These are phyloP conservation scores for Phytoseiulus persimilis DNA, from an alignment of 2,888 invertebrate species.

Conservation along the genomic window DNA sequence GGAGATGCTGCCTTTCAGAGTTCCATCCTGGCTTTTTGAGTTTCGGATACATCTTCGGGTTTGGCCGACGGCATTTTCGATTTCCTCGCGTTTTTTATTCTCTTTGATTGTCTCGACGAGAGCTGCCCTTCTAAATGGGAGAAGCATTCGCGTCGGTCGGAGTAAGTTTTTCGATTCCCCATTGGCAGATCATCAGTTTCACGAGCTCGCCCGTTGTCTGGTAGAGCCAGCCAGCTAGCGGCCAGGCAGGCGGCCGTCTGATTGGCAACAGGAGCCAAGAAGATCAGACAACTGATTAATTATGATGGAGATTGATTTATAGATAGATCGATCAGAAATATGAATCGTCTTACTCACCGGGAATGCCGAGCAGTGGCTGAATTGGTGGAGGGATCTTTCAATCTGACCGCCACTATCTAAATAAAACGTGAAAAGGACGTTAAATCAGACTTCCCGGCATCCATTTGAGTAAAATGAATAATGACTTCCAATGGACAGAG, in stretches of 20 bases:
- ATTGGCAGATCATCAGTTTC: background rate
- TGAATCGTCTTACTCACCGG: background rate
- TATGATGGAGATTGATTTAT: background rate
- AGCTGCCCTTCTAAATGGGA: background rate
- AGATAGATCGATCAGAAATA: background rate
- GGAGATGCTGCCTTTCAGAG: too few relatives aligned
- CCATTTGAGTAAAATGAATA: background rate
- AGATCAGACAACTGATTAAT: background rate
- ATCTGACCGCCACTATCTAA: background rate
- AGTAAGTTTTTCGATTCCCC: background rate
- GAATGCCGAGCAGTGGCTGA: background rate
- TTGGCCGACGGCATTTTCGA: background rate
- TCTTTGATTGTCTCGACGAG: background rate
- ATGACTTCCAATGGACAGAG: background rate
- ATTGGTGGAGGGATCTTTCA: background rate
- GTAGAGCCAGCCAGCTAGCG: background rate
- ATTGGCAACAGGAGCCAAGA: background rate
- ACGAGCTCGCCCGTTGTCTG: background rate
- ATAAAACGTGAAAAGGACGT: background rate
- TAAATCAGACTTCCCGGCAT: background rate
- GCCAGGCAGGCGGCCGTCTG: background rate
- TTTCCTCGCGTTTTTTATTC: background rate
- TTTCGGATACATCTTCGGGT: background rate
- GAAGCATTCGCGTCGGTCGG: background rate
- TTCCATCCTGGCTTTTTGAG: background rate